phyloP scores from a whole-genome alignment of 2,797 vertebrate genomes.

The Halcyon smyrnensis region DNA sequence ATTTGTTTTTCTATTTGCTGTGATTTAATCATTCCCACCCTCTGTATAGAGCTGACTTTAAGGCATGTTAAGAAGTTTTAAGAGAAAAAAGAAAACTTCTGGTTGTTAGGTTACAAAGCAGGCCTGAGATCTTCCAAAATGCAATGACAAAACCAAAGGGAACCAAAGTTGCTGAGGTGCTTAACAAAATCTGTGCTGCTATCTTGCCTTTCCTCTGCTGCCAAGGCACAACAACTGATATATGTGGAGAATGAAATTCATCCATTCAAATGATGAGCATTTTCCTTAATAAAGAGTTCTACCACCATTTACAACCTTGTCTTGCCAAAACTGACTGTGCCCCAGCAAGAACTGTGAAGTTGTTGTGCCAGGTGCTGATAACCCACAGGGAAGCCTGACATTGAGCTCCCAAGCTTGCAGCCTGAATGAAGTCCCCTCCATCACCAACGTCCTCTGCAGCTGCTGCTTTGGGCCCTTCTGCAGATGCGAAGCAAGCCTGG shows the following conservation, averaged over 20 bases:
- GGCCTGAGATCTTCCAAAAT: background rate
- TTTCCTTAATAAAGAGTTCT: background rate
- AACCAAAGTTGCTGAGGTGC: background rate
- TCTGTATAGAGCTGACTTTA: background rate
- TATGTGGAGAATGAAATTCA: background rate
- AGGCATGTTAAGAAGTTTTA: background rate
- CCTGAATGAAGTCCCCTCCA: background rate
- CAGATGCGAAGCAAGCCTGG: background rate
- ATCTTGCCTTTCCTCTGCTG: background rate
- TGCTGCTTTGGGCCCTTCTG: background rate
- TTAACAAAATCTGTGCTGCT: background rate
- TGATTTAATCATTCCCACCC: background rate
- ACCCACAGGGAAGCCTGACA: background rate
- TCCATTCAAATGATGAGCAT: background rate
- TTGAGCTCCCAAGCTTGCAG: background rate
- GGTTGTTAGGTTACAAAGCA: background rate
- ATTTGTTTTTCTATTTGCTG: background rate
- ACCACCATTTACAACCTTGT: background rate
- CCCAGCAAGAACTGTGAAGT: background rate
- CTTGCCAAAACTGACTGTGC: background rate
- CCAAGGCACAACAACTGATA: background rate
- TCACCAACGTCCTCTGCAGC: accelerated
- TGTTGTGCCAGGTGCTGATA: background rate
- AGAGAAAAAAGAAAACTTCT: background rate
- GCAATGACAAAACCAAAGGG: background rate